phyloP scores from a whole-genome alignment of 1,140 invertebrate species.

The Wasmannia auropunctata region DNA sequence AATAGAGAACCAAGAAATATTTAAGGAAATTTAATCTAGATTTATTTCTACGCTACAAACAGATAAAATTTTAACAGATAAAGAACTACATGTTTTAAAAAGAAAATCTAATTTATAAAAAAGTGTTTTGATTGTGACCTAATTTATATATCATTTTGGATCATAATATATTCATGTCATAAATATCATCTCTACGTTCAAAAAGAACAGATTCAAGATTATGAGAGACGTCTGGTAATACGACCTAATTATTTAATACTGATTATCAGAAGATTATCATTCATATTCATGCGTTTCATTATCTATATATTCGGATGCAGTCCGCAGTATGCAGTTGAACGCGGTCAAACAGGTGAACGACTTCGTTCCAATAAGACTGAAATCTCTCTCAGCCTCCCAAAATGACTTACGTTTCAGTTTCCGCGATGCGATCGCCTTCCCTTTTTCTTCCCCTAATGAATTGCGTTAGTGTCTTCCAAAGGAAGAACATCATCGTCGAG shows the following conservation, averaged over 20 bases:
- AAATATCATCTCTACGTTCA: background rate
- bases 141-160: background rate
- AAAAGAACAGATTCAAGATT: background rate
- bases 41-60: background rate
- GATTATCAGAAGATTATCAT: slow-evolving; percentile 7
- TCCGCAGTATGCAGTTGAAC: background rate
- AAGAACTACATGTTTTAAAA: background rate
- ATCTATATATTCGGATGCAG: background rate
- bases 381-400: background rate
- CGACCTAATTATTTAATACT: slow-evolving; percentile 19
- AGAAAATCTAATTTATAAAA: background rate
- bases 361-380: background rate
- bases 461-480: slow-evolving; percentile 41
- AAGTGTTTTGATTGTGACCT: background rate
- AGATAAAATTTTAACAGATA: background rate
- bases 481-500: background rate
- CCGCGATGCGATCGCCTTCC: slow-evolving; percentile 34
- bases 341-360: slow-evolving; percentile 28
- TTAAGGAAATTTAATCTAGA: background rate
- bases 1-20: background rate
- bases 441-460: slow-evolving; percentile 9
- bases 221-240: background rate
- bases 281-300: background rate
- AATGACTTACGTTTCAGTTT: slow-evolving; percentile 51
- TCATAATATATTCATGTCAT: background rate